These are phyloP conservation scores for Bruchidius siliquastri DNA, from an alignment of 2,888 invertebrate species.

Conservation along the genomic window DNA sequence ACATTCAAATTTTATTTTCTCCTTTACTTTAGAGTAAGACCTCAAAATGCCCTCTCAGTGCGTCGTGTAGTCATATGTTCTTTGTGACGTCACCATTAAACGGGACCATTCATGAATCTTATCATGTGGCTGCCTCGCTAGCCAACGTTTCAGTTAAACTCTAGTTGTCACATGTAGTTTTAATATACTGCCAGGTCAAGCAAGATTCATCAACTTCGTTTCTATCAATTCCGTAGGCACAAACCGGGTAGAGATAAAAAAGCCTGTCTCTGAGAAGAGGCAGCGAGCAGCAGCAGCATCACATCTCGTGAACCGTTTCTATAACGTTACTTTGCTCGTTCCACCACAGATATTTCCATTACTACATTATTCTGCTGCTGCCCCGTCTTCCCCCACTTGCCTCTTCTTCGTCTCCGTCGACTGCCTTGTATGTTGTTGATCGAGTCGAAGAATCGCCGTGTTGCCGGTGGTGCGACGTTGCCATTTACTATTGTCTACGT, in stretches of 20 bases:
- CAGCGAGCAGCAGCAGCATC: background rate
- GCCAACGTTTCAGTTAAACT: no score
- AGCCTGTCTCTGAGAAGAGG: background rate
- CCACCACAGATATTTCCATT: constrained; percentile 20
- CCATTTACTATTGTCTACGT: background rate
- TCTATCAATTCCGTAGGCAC: background rate
- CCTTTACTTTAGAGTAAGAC: no score
- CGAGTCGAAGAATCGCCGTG: background rate
- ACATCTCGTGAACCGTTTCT: constrained; percentile 6
- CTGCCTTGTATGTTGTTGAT: background rate
- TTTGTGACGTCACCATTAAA: no score
- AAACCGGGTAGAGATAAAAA: background rate
- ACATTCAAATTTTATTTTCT: no score
- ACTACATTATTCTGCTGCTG: constrained; percentile 2
- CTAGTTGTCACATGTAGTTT: no score
- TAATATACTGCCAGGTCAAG: no score
- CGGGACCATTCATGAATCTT: no score
- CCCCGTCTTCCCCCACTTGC: background rate
- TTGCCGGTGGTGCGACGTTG: background rate
- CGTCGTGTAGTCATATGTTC: no score
- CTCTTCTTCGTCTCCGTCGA: background rate
- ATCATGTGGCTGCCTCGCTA: no score
- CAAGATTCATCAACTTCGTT: background rate
- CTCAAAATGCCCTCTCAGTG: no score
- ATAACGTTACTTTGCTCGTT: constrained; percentile 30